Base-by-base conservation (phyloP, 1,140 invertebrate genomes). In the Papilio xuthus region DNA sequence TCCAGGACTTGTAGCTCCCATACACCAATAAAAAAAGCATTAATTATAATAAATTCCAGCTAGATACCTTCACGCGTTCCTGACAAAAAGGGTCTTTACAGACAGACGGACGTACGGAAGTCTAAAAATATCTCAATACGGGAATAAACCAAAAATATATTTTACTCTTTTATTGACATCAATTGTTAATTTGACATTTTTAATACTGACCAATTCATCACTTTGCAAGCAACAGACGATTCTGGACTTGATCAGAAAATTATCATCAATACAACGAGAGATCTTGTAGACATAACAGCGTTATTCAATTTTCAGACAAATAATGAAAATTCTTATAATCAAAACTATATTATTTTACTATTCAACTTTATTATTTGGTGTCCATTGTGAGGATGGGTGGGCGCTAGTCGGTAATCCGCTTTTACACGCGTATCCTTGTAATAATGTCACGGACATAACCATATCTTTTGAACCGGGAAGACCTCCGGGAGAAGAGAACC, bases 401-500 rank as follows among this genome's bases (percentile, higher is more conserved):
- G 69, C 63, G 37, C 28, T 88, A 0, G 83, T 88, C 7, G 88
- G 83, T 3, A 86, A 84, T 79, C 87, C 87, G 1, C 41, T 90
- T 12, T 18, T 84, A 4, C 60, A 79, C 9, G 82, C 80, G 1
- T 37, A 78, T 9, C 87, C 87, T 9, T 90, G 89, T 73, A 81
- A 83, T 23, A 85, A 84, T 12, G 82, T 84, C 0, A 41, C 73
- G 4, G 77, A 85, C 12, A 81, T 90, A 1, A 32, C 28, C 7
- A 8, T 85, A 4, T 70, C 75, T 0, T 90, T 79, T 71, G 87
- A 89, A 76, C 69, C 82, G 9, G 83, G 81, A 0, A 37, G 74
- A 20, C 76, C 88, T 9, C 86, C 87, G 20, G 86, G 80, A 18
- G 85, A 89, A 60, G 85, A 88, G 63, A 88, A 88, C 37, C 74